phyloP scores from a whole-genome alignment of 2,797 vertebrate species.

The Amniataba percoides region DNA sequence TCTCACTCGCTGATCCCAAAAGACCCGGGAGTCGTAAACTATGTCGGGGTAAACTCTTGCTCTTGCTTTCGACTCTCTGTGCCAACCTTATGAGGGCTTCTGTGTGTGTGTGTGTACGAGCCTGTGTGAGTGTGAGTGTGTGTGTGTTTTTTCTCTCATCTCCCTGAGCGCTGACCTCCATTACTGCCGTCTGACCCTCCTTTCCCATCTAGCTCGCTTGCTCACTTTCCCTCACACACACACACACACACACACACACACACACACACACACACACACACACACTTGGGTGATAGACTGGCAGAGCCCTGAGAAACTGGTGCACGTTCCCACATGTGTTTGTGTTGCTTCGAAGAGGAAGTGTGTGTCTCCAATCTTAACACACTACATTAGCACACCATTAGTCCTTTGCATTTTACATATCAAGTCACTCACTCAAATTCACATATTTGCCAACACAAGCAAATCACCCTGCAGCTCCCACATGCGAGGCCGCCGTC shows the following conservation, averaged over 20 bases:
- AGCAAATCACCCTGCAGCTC: constrained; percentile 28
- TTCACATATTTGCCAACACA: constrained; percentile 59
- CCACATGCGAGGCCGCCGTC: constrained; percentile 1
- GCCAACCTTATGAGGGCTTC: constrained; percentile 43
- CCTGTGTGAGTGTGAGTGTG: constrained; percentile 20
- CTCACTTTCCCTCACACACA: constrained; percentile 48
- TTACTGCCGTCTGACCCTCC: constrained; percentile 76
- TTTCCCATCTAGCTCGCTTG: constrained; percentile 56
- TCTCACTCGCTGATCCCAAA: constrained; percentile 54
- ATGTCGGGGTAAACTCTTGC: constrained; percentile 67
- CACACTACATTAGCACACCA: constrained; percentile 37
- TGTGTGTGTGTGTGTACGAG: constrained; percentile 15
- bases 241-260: constrained; percentile 23
- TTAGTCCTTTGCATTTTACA: constrained; percentile 39
- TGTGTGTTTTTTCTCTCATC: constrained; percentile 66
- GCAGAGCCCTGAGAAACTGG: constrained; percentile 21
- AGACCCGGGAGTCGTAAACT: constrained; percentile 65
- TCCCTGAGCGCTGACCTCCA: constrained; percentile 78
- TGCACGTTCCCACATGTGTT: constrained; percentile 13
- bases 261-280: constrained; percentile 29
- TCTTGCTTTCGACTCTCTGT: constrained; percentile 47
- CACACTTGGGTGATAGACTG: constrained; percentile 30
- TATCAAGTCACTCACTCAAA: constrained; percentile 32
- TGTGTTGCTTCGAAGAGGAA: not conserved
- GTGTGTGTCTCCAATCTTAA: constrained; percentile 7